These are phyloP conservation scores for Coregonus sp. DNA, from an alignment of 2,797 vertebrate species.

Conservation along the genomic window DNA sequence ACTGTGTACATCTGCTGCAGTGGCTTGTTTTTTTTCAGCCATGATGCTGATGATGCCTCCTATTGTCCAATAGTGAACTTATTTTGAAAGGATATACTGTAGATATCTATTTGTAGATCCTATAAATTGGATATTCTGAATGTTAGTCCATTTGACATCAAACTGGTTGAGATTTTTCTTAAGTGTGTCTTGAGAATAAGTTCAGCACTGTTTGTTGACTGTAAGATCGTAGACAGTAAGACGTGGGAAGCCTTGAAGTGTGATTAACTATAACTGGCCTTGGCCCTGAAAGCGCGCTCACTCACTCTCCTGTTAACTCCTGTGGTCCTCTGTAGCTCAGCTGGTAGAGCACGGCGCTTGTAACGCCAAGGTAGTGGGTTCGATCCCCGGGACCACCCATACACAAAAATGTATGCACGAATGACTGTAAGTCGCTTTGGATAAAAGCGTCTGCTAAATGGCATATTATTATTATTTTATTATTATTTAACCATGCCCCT, in stretches of 20 bases:
- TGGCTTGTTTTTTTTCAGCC: not conserved
- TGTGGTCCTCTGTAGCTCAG: too few relatives aligned
- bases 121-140: too few relatives aligned
- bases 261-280: not conserved
- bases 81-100: not conserved
- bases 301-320: slow-evolving; percentile 29
- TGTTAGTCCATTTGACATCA: not conserved
- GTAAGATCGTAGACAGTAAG: not conserved
- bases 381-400: too few relatives aligned
- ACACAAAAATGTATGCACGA: too few relatives aligned
- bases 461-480: too few relatives aligned
- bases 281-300: not conserved
- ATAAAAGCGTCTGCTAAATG: too few relatives aligned
- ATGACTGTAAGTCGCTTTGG: too few relatives aligned
- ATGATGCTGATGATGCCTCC: not conserved
- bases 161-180: not conserved
- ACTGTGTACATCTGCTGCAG: not conserved
- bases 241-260: slow-evolving; percentile 4
- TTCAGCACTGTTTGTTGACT: not conserved
- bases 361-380: too few relatives aligned
- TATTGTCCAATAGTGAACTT: not conserved
- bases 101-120: not conserved
- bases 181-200: too few relatives aligned
- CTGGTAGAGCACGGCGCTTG: too few relatives aligned
- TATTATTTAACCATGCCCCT: slow-evolving; percentile 21